A percentile compares a stretch with the other conserved stretches of the same genome.
Conservation (phyloP, 1,140 invertebrate species). For the Pseudomyrmex concolor region DNA sequence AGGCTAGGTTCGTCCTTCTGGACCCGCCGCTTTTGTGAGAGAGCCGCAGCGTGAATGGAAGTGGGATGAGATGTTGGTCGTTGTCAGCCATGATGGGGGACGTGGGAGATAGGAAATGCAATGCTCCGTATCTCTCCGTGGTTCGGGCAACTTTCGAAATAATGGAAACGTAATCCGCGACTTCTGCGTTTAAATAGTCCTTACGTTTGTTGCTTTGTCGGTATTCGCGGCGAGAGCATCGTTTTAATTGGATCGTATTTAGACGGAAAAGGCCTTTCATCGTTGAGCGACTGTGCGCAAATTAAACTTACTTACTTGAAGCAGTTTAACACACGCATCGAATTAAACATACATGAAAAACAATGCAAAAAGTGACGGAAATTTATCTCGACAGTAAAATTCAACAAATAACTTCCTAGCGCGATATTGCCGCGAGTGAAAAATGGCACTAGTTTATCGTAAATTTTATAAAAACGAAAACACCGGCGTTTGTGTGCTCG, state of each 20-base stretch:
- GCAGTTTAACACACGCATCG: background rate
- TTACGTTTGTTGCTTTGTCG: background rate
- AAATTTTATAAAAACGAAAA: conserved; percentile 5
- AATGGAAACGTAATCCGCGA: conserved; percentile 60
- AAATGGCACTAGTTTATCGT: conserved; percentile 21
- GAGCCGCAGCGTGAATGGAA: conserved; percentile 35
- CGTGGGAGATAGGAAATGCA: conserved; percentile 76
- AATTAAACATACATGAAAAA: too few species aligned
- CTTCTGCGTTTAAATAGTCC: conserved; percentile 45
- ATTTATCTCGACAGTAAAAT: background rate
- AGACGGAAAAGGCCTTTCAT: background rate
- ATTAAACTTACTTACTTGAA: background rate
- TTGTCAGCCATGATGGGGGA: conserved; percentile 83
- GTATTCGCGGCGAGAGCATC: conserved; percentile 36
- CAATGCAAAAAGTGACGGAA: background rate
- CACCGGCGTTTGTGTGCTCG: background rate
- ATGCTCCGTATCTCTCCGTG: conserved; percentile 68
- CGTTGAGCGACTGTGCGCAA: background rate
- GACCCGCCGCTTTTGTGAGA: conserved; percentile 69
- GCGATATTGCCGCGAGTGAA: background rate
- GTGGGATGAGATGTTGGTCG: conserved; percentile 71
- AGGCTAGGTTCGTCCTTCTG: conserved; percentile 76
- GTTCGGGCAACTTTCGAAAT: conserved; percentile 66
- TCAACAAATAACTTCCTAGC: background rate
- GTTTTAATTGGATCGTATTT: background rate